Base-by-base conservation (phyloP, 2,888 invertebrate genomes). In the Sabatieria punctata region DNA sequence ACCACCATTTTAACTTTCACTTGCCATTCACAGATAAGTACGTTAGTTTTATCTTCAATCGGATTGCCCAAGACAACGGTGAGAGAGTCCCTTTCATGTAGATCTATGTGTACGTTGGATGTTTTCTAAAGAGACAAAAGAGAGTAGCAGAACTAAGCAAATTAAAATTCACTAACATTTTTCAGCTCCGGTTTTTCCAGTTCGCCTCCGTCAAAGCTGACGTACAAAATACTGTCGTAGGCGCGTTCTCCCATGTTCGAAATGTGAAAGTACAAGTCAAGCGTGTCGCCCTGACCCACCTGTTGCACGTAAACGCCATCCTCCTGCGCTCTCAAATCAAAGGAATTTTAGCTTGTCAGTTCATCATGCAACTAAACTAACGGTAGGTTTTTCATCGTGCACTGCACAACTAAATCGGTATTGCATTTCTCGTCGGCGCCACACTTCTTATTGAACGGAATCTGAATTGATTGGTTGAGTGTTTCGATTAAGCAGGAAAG, bases 361-460 rank as follows among this genome's bases (percentile, higher is more conserved):
- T 30, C 30, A 8, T n/a, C n/a, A n/a, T n/a, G n/a, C n/a, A n/a
- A 37, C n/a, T 4, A 27, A 42, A 42, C 43, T 22, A 4, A 36
- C 43, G 43, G 23, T 11, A 43, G 21, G 21, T 43, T 21, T 19
- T 43, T 37, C 22, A 49, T 19, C 25, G 22, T 4, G 36, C 49
- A 49, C 24, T 23, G 39, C 45, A 62, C 46, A 41, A 52, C 51
- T 24, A 70, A 56, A 53, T 69, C 65, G 49, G 68, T 66, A 40
- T 63, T 53, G 55, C 71, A 71, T 4, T 59, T 57, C 43, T 71
- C 63, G 52, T 70, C 67, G 22, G 56, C 55, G 6, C 70, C 71
- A 56, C 71, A 71, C 30, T 67, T 60, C 53, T 68, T 71, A 50
- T 68, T 63, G 43, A 69, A 67, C 54, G 60, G 55, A 51, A 60